phyloP scores from a whole-genome alignment of 2,888 invertebrate species.

The Orgyia antiqua region DNA sequence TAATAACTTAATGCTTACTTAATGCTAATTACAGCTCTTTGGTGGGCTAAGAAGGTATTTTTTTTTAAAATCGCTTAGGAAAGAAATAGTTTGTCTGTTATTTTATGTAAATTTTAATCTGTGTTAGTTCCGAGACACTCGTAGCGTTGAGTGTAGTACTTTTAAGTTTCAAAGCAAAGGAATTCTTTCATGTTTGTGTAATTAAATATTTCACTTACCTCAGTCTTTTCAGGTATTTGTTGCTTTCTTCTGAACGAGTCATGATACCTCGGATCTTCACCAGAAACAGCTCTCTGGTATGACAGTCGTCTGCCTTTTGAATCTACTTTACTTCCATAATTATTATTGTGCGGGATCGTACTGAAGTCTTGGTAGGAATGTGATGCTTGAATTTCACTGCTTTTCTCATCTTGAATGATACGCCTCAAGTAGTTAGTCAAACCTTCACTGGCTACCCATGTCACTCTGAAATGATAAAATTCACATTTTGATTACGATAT shows the following conservation, averaged over 20 bases:
- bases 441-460: conserved; percentile 67
- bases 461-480: conserved; percentile 47
- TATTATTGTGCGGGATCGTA: conserved; percentile 45
- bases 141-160: too few species aligned
- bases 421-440: conserved; percentile 59
- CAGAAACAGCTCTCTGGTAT: conserved; percentile 66
- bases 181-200: too few species aligned
- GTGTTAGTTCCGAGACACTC: too few species aligned
- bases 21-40: too few species aligned
- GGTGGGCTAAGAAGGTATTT: too few species aligned
- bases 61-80: too few species aligned
- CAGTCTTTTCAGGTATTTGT: conserved; percentile 41
- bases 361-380: conserved; percentile 56
- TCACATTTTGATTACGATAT: background rate
- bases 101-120: too few species aligned
- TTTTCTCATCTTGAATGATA: conserved; percentile 55
- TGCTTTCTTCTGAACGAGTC: conserved; percentile 40
- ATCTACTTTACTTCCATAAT: conserved; percentile 32
- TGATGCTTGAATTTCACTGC: conserved; percentile 38
- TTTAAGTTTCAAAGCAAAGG: too few species aligned
- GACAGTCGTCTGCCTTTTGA: conserved; percentile 59
- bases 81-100: too few species aligned
- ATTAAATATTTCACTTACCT: conserved; percentile 52
- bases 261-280: conserved; percentile 55
- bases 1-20: too few species aligned